Conservation (phyloP, 2,888 invertebrate species). For the Brachycybe producta region DNA sequence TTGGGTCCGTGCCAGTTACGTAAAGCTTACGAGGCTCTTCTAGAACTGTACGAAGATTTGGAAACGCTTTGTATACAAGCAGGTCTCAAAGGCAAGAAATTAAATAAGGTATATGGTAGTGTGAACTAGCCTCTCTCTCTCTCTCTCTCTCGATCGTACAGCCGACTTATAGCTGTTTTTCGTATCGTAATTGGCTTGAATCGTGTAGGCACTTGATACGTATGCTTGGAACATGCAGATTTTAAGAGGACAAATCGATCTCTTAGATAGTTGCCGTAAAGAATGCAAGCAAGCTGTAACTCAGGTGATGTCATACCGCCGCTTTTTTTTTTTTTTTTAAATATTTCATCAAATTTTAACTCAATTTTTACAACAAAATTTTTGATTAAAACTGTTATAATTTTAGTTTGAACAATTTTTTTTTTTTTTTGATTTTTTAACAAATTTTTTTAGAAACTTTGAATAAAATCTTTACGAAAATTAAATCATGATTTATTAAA, state of each 20-base stretch:
- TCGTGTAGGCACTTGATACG: conserved; percentile 38
- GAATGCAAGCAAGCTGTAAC: conserved; percentile 40
- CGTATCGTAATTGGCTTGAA: conserved; percentile 21
- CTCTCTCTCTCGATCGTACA: too few species aligned
- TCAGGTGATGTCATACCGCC: conserved; percentile 37
- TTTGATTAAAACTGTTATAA: background rate
- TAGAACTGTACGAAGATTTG: conserved; percentile 36
- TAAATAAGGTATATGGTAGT: conserved; percentile 32
- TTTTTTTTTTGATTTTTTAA: background rate
- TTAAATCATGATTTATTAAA: too few species aligned
- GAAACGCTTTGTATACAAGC: conserved; percentile 34
- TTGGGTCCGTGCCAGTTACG: too few species aligned
- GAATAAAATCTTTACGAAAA: too few species aligned
- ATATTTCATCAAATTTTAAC: background rate
- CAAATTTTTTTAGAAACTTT: too few species aligned
- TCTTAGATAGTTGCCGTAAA: conserved; percentile 38
- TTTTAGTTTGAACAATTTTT: too few species aligned
- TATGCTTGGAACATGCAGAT: conserved; percentile 44
- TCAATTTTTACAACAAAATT: background rate
- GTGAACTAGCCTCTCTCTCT: too few species aligned
- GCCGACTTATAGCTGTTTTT: conserved; percentile 20
- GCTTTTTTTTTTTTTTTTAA: too few species aligned
- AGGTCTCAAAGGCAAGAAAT: conserved; percentile 40
- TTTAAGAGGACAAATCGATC: conserved; percentile 41
- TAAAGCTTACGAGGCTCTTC: conserved; percentile 18